Conservation (phyloP, 1,140 invertebrate genomes). For the Ladona fulva region DNA sequence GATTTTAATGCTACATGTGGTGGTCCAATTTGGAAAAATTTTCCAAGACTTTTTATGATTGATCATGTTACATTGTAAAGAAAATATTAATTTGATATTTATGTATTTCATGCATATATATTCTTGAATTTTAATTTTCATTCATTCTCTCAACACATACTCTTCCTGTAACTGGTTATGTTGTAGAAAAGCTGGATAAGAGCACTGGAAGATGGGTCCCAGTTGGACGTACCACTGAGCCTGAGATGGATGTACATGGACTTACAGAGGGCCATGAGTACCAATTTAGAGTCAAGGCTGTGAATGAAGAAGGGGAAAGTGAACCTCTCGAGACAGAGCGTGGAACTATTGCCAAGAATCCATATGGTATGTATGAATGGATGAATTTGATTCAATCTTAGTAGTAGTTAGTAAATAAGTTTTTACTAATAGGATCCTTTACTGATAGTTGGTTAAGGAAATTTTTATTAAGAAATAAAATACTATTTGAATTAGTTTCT, state of each 20-base stretch:
- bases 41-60: no score
- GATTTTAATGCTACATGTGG: no score
- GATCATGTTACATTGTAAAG: no score
- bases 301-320: constrained; percentile 91
- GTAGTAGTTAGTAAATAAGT: constrained; percentile 74
- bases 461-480: no score
- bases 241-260: constrained; percentile 77
- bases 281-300: constrained; percentile 86
- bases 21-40: no score
- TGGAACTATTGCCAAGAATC: constrained; percentile 93
- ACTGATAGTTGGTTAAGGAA: no score
- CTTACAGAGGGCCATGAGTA: constrained; percentile 99
- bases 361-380: constrained; percentile 68
- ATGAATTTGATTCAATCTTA: background rate
- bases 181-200: constrained; percentile 90
- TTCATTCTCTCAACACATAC: no score
- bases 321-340: constrained; percentile 83
- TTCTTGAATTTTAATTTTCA: no score
- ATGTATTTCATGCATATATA: no score
- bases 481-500: no score
- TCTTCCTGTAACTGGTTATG: constrained; percentile 86
- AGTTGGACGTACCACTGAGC: constrained; percentile 65
- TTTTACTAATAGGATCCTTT: constrained; percentile 85
- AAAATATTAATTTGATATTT: no score
- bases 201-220: constrained; percentile 87